Conservation (phyloP, 2,797 vertebrate species). For the Scyliorhinus canicula region DNA sequence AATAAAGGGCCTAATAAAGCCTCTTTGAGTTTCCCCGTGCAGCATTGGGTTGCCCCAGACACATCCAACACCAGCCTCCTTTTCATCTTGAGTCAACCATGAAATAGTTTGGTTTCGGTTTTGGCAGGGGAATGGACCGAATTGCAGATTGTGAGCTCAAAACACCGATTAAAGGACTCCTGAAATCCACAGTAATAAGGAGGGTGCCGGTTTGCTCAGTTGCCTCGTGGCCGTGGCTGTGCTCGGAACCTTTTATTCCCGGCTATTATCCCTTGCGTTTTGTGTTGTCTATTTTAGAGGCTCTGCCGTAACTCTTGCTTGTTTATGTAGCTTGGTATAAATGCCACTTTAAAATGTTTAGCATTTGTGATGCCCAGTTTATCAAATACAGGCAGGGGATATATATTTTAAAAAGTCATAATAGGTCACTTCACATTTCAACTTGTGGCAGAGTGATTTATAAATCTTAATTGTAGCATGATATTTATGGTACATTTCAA, state of each 20-base stretch:
- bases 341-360: neutral
- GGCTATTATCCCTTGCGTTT: neutral
- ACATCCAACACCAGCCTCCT: too few relatives aligned
- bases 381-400: neutral
- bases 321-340: neutral
- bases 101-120: neutral
- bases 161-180: neutral
- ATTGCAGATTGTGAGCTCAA: neutral
- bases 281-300: neutral
- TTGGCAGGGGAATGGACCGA: neutral
- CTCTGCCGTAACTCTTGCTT: neutral
- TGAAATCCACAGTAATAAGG: neutral
- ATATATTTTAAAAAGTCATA: neutral
- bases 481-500: neutral
- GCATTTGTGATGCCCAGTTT: neutral
- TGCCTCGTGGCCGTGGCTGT: neutral
- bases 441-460: neutral
- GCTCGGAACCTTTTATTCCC: neutral
- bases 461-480: neutral
- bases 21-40: neutral
- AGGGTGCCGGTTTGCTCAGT: neutral
- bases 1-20: too few relatives aligned
- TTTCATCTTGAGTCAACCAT: neutral
- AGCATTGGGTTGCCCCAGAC: neutral
- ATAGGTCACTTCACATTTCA: neutral